These are phyloP conservation scores for Drosophila subpulchrella DNA, from an alignment of 1,140 invertebrate genomes.

Conservation along the genomic window DNA sequence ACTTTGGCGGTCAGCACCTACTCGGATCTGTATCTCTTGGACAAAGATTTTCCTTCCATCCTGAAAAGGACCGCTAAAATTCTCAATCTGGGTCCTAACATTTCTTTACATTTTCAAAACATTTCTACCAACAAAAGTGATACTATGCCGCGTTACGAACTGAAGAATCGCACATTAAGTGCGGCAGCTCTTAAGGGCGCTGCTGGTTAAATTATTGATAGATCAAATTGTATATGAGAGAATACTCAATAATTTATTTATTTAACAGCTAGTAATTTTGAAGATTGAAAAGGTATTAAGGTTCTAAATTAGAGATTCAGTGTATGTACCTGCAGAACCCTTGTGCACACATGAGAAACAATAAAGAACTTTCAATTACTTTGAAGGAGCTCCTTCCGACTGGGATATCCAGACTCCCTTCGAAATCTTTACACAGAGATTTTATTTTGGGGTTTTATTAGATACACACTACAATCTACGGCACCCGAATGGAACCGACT, in stretches of 20 bases:
- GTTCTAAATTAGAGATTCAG: too few species aligned
- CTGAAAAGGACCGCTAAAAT: too few species aligned
- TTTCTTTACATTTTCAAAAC: too few species aligned
- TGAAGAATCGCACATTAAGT: neutral
- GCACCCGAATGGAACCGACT: neutral
- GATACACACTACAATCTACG: slow-evolving; percentile 37
- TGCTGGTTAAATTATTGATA: neutral
- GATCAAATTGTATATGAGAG: neutral
- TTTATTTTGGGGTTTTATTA: slow-evolving; percentile 35
- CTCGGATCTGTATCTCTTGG: too few species aligned
- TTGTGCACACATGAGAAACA: too few species aligned
- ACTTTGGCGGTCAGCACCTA: neutral
- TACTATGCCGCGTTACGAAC: neutral
- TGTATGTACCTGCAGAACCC: too few species aligned
- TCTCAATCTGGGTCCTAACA: too few species aligned
- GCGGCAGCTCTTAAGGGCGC: neutral
- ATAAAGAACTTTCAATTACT: neutral
- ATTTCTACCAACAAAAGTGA: too few species aligned
- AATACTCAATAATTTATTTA: too few species aligned
- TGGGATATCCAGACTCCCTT: slow-evolving; percentile 1
- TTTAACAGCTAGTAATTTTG: too few species aligned
- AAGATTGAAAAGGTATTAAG: too few species aligned
- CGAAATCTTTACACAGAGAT: slow-evolving; percentile 24
- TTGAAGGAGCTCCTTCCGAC: neutral
- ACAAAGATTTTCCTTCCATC: too few species aligned